phyloP scores from a whole-genome alignment of 2,113 vertebrate genomes.

The Albula goreensis region DNA sequence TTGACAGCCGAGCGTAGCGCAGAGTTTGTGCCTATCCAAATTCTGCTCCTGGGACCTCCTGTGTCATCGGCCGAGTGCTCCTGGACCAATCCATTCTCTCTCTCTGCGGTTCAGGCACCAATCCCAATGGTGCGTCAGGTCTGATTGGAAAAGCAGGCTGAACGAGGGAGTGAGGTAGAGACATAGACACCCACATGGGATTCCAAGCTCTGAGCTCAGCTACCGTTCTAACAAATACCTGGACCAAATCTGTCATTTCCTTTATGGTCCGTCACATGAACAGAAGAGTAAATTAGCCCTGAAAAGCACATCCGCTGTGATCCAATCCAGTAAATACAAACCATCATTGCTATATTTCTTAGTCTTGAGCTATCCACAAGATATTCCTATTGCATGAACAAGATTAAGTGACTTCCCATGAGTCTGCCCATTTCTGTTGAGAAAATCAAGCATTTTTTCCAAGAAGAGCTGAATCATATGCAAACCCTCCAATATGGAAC shows the following conservation, averaged over 20 bases:
- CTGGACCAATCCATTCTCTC: neutral
- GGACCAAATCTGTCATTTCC: slow-evolving; percentile 29
- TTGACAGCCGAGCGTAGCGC: slow-evolving; percentile 50
- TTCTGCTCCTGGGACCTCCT: slow-evolving; percentile 9
- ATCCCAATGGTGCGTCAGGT: neutral
- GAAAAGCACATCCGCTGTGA: slow-evolving; percentile 43
- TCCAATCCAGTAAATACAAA: slow-evolving; percentile 32
- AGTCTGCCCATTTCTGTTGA: neutral
- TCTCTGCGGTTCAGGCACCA: slow-evolving; percentile 16
- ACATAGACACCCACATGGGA: neutral
- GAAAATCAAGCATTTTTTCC: neutral
- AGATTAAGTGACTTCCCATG: neutral
- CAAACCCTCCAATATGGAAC: neutral
- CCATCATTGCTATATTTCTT: slow-evolving; percentile 31
- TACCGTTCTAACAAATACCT: slow-evolving; percentile 7
- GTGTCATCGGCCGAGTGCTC: neutral
- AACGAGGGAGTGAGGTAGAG: neutral
- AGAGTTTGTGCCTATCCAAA: slow-evolving; percentile 41
- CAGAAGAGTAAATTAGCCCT: slow-evolving; percentile 42
- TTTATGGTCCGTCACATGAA: slow-evolving; percentile 17
- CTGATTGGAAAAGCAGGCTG: slow-evolving; percentile 12
- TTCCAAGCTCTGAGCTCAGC: neutral
- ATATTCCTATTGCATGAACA: neutral
- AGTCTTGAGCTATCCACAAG: neutral
- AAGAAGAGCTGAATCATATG: neutral